These are phyloP conservation scores for Pediacus dermestoides DNA, from an alignment of 2,888 invertebrate species.

Conservation along the genomic window DNA sequence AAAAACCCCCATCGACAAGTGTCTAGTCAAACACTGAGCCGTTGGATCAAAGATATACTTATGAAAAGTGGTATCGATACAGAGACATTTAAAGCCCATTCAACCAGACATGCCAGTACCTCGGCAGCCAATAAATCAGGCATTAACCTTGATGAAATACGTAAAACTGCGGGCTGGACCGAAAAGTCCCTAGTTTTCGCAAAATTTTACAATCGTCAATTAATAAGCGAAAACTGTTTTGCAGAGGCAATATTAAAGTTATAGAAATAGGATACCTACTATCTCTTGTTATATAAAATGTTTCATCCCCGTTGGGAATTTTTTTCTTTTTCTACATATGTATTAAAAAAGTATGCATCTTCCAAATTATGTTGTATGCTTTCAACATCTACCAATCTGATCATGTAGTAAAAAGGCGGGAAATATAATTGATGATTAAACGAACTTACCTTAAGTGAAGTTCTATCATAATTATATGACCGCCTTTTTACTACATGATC, in stretches of 20 bases:
- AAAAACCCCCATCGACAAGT: constrained; percentile 21
- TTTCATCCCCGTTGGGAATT: too few species aligned
- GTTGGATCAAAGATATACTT: constrained; percentile 27
- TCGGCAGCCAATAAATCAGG: constrained; percentile 26
- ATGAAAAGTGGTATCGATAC: constrained; percentile 25
- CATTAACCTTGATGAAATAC: constrained; percentile 22
- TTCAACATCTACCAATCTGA: too few species aligned
- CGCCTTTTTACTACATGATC: constrained; percentile 7
- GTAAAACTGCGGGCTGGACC: constrained; percentile 27
- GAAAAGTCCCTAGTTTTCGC: constrained; percentile 24
- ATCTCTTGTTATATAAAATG: too few species aligned
- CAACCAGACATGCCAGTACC: constrained; percentile 26
- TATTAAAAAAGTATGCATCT: too few species aligned
- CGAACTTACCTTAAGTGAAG: too few species aligned
- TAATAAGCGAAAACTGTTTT: constrained; percentile 12
- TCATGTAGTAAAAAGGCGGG: too few species aligned
- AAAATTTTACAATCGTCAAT: constrained; percentile 18
- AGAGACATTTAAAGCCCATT: constrained; percentile 19
- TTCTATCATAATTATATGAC: constrained; percentile 4
- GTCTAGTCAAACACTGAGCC: constrained; percentile 20
- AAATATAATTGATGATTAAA: too few species aligned
- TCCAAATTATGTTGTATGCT: too few species aligned
- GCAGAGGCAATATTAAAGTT: constrained; percentile 11
- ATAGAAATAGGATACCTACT: too few species aligned
- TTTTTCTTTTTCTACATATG: too few species aligned